Percentiles rank a stretch among this genome's conserved stretches.
These are phyloP conservation scores for Gryon sp. DNA, from an alignment of 1,140 invertebrate species.

Conservation along the genomic window DNA sequence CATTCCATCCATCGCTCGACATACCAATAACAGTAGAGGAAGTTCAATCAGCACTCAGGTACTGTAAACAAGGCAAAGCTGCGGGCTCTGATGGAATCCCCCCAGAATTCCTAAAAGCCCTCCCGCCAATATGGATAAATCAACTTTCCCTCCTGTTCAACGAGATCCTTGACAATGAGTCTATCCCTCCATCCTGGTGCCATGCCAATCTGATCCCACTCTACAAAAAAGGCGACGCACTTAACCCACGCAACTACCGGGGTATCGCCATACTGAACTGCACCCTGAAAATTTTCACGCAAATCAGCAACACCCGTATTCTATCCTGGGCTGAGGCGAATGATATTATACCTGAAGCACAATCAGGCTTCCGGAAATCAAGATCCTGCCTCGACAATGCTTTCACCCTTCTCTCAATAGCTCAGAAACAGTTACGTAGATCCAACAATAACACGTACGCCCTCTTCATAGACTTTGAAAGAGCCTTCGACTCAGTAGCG, in stretches of 20 bases:
- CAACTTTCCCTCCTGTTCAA: neutral
- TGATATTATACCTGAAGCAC: constrained; percentile 4
- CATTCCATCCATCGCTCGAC: constrained; percentile 2
- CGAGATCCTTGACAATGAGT: neutral
- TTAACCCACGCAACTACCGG: constrained; percentile 14
- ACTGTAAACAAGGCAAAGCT: neutral
- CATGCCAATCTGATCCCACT: constrained; percentile 1
- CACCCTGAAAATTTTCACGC: constrained; percentile 14
- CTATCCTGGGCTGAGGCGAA: neutral
- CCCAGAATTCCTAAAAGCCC: neutral
- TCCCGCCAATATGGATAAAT: neutral
- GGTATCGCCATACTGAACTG: constrained; percentile 9
- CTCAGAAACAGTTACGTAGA: neutral
- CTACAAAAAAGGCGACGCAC: constrained; percentile 17
- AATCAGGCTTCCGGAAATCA: constrained; percentile 6
- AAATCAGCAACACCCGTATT: neutral
- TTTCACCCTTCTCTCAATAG: neutral
- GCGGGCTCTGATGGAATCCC: neutral
- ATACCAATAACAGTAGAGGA: neutral
- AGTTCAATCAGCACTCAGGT: neutral
- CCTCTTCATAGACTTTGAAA: neutral
- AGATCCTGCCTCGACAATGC: too few species aligned
- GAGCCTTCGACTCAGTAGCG: too few species aligned
- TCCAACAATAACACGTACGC: neutral
- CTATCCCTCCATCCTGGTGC: constrained; percentile 1